Evolutionary conservation across 2,113 vertebrate species (phyloP).

Genomic region (Gobiocypris rarus): DNA sequence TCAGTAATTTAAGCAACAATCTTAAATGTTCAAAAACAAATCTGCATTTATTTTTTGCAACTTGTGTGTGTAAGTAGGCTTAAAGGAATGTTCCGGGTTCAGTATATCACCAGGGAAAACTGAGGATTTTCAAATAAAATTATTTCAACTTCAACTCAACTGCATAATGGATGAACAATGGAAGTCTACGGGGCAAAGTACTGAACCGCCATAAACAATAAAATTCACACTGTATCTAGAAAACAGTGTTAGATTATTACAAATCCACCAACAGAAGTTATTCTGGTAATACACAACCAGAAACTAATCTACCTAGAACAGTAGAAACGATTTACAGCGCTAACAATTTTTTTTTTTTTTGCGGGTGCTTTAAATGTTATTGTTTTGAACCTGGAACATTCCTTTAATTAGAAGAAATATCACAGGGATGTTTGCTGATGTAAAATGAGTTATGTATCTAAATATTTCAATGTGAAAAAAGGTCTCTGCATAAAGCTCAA

Average conservation of each 20-base stretch:
- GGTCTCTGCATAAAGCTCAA: neutral
- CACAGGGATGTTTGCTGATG: slow-evolving; percentile 24
- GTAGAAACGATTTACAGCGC: no score
- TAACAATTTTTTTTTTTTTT: no score
- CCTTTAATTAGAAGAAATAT: neutral
- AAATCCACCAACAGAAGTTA: neutral
- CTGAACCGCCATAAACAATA: neutral
- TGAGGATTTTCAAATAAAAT: neutral
- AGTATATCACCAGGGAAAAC: neutral
- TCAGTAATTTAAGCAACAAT: slow-evolving; percentile 22
- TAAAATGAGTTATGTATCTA: neutral
- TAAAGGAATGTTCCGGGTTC: slow-evolving; percentile 15
- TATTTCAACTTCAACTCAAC: neutral
- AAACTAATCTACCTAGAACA: neutral
- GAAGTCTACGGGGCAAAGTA: neutral
- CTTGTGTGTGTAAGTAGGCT: neutral
- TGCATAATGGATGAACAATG: neutral
- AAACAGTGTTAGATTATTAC: neutral
- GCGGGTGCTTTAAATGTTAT: neutral
- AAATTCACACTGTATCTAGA: neutral
- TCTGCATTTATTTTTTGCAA: neutral
- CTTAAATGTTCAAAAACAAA: neutral
- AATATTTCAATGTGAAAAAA: slow-evolving; percentile 46
- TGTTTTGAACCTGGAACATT: slow-evolving; percentile 10
- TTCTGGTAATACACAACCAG: neutral